Base-by-base conservation (phyloP, 2,113 vertebrate species). In the Myiozetetes cayanensis region DNA sequence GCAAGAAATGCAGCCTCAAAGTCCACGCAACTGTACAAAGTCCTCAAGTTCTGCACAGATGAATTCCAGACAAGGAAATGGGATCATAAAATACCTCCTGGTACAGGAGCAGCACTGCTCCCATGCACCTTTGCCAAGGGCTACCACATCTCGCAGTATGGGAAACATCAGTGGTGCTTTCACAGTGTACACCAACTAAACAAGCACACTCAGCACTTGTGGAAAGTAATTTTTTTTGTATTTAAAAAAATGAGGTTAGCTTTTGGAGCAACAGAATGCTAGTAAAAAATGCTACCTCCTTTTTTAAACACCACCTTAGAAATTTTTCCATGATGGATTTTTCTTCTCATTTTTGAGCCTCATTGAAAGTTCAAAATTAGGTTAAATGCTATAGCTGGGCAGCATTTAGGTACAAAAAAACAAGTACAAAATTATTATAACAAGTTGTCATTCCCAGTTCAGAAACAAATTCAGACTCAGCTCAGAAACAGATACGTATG, bases 151-250 rank as follows among this genome's bases (percentile, higher is more conserved):
- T 44, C 28, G 37, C 49, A 35, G 33, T 8, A 67, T 22, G 4
- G 9, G n/a, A 74, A 75, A 28, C 27, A 52, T 39, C 28, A 50
- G 13, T 23, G 33, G 3, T 23, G 67, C 28, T 44, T 72, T 63
- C 56, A 53, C 13, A 68, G 39, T 0, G 0, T 30, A 66, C 43
- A 58, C 11, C 17, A 78, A 62, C 19, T 8, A 10, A 76, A 72
- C 3, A 16, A 63, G 19, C 28, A 91, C 4, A 39, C 1, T 4
- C 31, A 62, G 39, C 20, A 75, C 1, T 7, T 2, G 12, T 1
- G 3, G 22, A 8, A 61, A 52, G 28, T 15, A 28, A 28, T 28
- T 58, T 68, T 10, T n/a, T 33, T n/a, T 39, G 30, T 62, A 21
- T 50, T 73, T 63, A 44, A 8, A 76, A 77, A 41, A 43, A 66